A percentile compares a stretch with the other conserved stretches of the same genome.
Evolutionary conservation across 2,888 invertebrate species (phyloP).

Genomic region (Trichogramma evanescens): DNA sequence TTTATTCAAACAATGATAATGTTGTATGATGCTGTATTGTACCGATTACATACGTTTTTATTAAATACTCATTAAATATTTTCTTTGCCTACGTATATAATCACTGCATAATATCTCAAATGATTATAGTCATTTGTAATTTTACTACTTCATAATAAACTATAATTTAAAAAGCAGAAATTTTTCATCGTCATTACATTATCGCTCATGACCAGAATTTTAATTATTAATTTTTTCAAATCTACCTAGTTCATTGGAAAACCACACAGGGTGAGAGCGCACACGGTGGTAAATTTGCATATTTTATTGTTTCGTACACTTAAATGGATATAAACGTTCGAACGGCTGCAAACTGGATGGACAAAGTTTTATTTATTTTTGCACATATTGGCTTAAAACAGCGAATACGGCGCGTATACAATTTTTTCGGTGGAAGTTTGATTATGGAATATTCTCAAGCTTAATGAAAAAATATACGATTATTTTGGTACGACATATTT

Average conservation of each 20-base stretch:
- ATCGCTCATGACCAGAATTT: background rate
- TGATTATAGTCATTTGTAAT: too few relatives aligned
- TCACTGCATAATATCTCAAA: too few relatives aligned
- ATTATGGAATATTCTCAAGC: background rate
- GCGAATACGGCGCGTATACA: background rate
- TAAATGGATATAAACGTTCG: background rate
- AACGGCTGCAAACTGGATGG: constrained; percentile 16
- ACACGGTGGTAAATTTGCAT: background rate
- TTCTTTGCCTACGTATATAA: too few relatives aligned
- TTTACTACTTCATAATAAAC: too few relatives aligned
- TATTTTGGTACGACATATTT: too few relatives aligned
- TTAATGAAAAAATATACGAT: too few relatives aligned
- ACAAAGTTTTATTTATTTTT: constrained; percentile 4
- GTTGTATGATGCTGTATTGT: too few relatives aligned
- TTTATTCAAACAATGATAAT: too few relatives aligned
- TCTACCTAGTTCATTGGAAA: background rate
- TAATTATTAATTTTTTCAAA: background rate
- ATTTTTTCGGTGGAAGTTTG: background rate
- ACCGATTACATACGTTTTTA: too few relatives aligned
- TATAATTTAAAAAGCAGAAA: constrained; percentile 9
- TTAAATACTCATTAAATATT: too few relatives aligned
- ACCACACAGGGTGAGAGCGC: background rate
- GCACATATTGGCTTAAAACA: background rate
- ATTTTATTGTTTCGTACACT: background rate
- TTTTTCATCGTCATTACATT: background rate